These are phyloP conservation scores for Trichopria drosophilae DNA, from an alignment of 2,888 invertebrate species.

Conservation along the genomic window DNA sequence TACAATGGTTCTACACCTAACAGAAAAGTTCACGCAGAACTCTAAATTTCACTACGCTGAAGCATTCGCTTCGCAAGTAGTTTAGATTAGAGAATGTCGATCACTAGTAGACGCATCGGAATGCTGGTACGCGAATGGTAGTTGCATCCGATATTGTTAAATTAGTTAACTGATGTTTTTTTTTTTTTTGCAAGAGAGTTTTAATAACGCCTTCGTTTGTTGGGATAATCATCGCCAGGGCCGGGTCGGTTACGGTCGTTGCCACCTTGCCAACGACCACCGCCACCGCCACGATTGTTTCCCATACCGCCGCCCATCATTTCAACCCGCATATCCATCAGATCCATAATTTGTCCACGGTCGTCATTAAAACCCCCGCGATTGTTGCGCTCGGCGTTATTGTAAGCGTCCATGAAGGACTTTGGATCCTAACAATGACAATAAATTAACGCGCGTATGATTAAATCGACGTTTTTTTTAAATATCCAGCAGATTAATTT, in stretches of 20 bases:
- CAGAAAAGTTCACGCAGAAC: too few relatives aligned
- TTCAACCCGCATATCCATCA: slow-evolving; percentile 58
- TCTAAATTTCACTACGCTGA: too few relatives aligned
- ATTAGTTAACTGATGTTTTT: neutral
- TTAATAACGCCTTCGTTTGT: slow-evolving; percentile 69
- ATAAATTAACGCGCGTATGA: neutral
- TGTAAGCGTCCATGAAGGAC: slow-evolving; percentile 59
- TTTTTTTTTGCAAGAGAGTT: too few relatives aligned
- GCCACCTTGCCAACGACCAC: slow-evolving; percentile 55
- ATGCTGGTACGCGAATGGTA: too few relatives aligned
- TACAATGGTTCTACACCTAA: too few relatives aligned
- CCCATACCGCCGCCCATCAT: slow-evolving; percentile 56
- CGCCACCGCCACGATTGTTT: slow-evolving; percentile 36
- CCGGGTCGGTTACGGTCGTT: slow-evolving; percentile 64
- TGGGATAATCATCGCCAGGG: slow-evolving; percentile 68
- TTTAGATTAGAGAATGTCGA: too few relatives aligned
- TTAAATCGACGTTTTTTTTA: slow-evolving; percentile 31
- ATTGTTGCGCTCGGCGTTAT: slow-evolving; percentile 55
- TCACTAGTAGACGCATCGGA: too few relatives aligned
- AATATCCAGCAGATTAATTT: slow-evolving; percentile 35
- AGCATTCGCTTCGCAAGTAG: too few relatives aligned
- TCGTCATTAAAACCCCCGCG: slow-evolving; percentile 57
- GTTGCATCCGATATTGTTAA: too few relatives aligned
- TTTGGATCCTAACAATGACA: slow-evolving; percentile 55
- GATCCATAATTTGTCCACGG: slow-evolving; percentile 56